These are phyloP conservation scores for Escarpia spicata DNA, from an alignment of 2,888 invertebrate species.

Conservation along the genomic window DNA sequence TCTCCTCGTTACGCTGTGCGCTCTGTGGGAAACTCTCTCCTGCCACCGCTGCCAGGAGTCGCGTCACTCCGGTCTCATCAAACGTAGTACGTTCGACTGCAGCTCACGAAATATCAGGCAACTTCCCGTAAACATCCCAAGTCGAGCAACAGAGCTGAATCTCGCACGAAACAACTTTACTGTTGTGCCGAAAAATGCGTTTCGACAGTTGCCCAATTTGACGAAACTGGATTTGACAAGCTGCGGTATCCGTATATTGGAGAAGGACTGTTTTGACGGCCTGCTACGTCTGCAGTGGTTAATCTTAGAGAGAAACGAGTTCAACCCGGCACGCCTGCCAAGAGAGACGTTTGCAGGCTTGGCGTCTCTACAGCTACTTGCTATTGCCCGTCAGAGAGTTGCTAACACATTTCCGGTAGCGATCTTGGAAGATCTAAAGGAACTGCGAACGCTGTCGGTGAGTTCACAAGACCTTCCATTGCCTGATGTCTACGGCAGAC, in stretches of 20 bases:
- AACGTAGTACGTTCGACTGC: not conserved
- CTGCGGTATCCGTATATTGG: not conserved
- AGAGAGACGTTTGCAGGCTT: not conserved
- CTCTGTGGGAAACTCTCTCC: not conserved
- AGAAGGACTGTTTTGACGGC: not conserved
- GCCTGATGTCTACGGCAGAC: not conserved
- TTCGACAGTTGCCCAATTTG: not conserved
- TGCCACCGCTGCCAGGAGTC: not conserved
- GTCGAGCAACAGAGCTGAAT: not conserved
- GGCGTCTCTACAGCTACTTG: not conserved
- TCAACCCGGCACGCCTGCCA: not conserved
- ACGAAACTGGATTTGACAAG: not conserved
- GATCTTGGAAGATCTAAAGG: not conserved
- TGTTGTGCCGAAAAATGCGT: not conserved
- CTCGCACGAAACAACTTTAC: not conserved
- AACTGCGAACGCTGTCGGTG: not conserved
- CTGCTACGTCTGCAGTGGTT: not conserved
- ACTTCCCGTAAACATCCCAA: not conserved
- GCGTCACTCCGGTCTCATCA: not conserved
- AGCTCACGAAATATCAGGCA: not conserved
- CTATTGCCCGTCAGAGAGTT: not conserved
- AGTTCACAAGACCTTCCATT: not conserved
- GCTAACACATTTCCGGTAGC: not conserved
- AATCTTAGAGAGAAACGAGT: not conserved
- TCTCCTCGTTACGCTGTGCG: not conserved